Conservation (phyloP, 2,113 vertebrate genomes). For the Carassius auratus region DNA sequence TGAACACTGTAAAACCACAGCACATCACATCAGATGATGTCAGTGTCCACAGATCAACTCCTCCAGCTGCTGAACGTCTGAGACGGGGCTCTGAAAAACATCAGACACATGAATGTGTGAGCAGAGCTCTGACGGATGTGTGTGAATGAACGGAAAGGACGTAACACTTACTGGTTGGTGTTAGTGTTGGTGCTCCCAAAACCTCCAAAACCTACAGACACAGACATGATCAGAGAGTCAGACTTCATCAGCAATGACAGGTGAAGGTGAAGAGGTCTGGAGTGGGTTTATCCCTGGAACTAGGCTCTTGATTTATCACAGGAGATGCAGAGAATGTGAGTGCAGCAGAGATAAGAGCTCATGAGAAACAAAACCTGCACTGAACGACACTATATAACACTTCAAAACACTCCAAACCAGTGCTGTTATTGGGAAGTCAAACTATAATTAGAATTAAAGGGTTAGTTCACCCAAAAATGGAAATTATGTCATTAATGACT, state of each 20-base stretch:
- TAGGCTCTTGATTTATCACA: background rate
- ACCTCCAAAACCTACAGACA: constrained; percentile 69
- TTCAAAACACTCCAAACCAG: no score
- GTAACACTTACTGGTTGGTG: constrained; percentile 76
- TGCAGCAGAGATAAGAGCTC: no score
- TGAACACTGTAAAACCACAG: background rate
- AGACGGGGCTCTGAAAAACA: constrained; percentile 67
- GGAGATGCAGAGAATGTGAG: no score
- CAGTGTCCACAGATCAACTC: constrained; percentile 67
- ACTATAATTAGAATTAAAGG: no score
- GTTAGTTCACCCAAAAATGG: no score
- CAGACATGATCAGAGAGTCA: background rate
- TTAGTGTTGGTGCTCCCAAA: constrained; percentile 73
- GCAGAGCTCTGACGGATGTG: background rate
- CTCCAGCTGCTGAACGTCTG: constrained; percentile 77
- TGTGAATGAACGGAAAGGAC: no score
- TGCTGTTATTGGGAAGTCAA: no score
- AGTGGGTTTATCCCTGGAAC: background rate
- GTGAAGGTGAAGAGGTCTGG: background rate
- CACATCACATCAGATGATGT: background rate
- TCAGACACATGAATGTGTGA: background rate
- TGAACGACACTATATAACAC: no score
- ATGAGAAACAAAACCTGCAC: no score
- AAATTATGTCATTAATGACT: no score
- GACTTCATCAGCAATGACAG: background rate